Evolutionary conservation across 2,113 vertebrate genomes (phyloP), one percentile per base, ranked within the genome.

Genomic region (Panthera uncia): DNA sequence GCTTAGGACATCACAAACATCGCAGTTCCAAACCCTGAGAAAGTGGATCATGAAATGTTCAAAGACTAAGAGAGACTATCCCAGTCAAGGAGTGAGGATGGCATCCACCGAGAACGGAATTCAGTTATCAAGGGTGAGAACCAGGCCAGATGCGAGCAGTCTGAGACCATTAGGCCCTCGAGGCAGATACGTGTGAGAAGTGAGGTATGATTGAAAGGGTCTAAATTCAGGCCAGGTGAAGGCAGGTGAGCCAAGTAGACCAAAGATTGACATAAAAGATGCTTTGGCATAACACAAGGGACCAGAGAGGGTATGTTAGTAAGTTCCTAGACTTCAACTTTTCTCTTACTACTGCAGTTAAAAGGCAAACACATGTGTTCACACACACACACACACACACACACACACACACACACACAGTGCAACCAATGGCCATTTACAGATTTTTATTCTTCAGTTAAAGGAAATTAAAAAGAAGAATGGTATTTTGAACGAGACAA

Each of bases 401-500:
- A 23, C 5, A 4, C 5, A 7, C 38, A 61, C 76, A 45, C 14
- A 48, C 27, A 45, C 25, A 76, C 45, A n/a, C 45, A 80, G 15
- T 66, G 19, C 27, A 66, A 38, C 2, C 13, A 61, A 52, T 29
- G 38, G 23, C 11, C 63, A 68, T 81, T 69, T 86, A 41, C 7
- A 61, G 9, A 48, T 71, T 66, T 95, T 63, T 76, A 33, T 87
- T 76, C 76, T 93, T 83, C 52, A 33, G n/a, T 55, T 92, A 71
- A 86, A 87, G 7, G 85, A 79, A 41, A 29, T 36, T 84, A 38
- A 89, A 71, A 68, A 48, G 14, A 74, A 90, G 91, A 83, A 57
- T 57, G 21, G 1, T 36, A 33, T 84, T 73, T 71, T 85, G 78
- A 94, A 69, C 0, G 38, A 94, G 78, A 41, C 7, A 88, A 57